Evolutionary conservation across 1,140 invertebrate genomes (phyloP), one percentile per base, ranked within the genome.

Genomic region (Atta colombica): DNA sequence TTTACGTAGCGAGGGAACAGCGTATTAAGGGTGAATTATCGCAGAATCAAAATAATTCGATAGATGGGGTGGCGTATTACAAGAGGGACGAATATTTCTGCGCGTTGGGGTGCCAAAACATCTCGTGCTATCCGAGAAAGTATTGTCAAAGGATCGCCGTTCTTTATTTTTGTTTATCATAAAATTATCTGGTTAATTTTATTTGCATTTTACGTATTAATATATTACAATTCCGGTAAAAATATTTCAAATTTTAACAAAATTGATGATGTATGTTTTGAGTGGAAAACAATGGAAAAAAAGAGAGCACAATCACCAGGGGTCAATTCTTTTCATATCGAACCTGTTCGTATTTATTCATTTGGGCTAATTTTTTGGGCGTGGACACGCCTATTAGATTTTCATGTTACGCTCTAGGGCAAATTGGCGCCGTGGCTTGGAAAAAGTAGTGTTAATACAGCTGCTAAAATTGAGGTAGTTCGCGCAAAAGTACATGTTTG

Each of bases 21-120:
- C 89, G 91, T 93, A 94, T 94, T 93, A 94, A 92, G 92, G 93
- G 89, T 93, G 94, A 95, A 95, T 95, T 95, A 94, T 95, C 94
- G 90, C 85, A 92, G 93, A 95, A 95, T 95, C 93, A 94, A 94
- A 95, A 95, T 95, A 95, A 95, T 94, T 95, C 94, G 93, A 95
- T 93, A 91, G 92, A 91, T 91, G 85, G 93, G 94, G 92, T 89
- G 93, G 88, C 90, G 88, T 91, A 90, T 90, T 93, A 91, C 88
- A 91, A 89, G 91, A 92, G 92, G 90, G 93, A 87, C 90, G 90
- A 90, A 87, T 63, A 75, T 90, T 85, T 85, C 86, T 81, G 80
- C 81, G 45, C 86, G 86, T 72, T 88, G 69, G 89, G 89, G 89
- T 90, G 89, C 89, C 80, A 94, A 92, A 94, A 92, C 89, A 92